Base-by-base conservation (phyloP, 2,888 invertebrate genomes). In the Opisthograptis luteolata region DNA sequence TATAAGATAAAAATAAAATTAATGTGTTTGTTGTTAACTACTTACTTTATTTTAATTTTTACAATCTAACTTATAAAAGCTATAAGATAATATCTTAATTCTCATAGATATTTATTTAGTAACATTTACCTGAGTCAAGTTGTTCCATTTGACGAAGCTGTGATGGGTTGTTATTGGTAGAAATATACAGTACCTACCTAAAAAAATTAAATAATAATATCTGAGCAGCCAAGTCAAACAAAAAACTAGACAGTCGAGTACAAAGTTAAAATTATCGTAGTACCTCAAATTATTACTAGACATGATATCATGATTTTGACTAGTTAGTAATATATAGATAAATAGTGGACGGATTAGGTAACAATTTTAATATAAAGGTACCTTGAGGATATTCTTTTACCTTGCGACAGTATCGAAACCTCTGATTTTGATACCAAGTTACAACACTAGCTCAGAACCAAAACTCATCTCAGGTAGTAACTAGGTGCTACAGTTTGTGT, bases 261-360 rank as follows among this genome's bases (percentile, higher is more conserved):
- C 1, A 8, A 13, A 20, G 20, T 34, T 34, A 34, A 34, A 20
- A 37, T 37, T 9, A 25, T n/a, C 6, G 13, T 19, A 19, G 31
- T 15, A 14, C 15, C 15, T 12, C 24, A 24, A 22, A 22, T 14
- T 15, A 13, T 19, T n/a, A 40, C 5, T 14, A 19, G 25, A 42
- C n/a, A 27, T 34, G 35, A 55, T 51, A 57, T 40, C 43, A 47
- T 53, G 14, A 53, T 41, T 56, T 58, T 61, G 61, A 61, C 61
- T 61, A 61, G 61, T 61, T 61, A 61, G 61, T 61, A 52, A 41
- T 31, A 50, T 45, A 52, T 22, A 43, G 3, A 35, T 44, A 35
- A 30, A 31, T 24, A 37, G n/a, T 28, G 40, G 34, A 41, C 30
- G 28, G 41, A 42, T 25, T 35, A 47, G 19, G 12, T 28, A 32